Conservation (phyloP, 2,113 vertebrate species). For the Dipodomys merriami region DNA sequence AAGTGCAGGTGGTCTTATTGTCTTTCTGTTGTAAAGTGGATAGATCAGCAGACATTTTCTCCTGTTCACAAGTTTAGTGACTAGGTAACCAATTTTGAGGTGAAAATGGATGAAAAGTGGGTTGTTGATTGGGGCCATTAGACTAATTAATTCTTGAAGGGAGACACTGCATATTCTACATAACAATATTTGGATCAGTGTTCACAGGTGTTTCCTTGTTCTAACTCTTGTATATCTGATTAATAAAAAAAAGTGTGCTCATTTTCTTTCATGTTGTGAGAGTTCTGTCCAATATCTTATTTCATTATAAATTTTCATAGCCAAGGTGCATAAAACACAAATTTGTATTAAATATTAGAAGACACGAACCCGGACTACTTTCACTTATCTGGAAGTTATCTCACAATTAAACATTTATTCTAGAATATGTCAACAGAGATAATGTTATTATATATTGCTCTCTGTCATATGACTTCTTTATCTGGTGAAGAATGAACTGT, state of each 20-base stretch:
- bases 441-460: conserved; percentile 31
- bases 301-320: conserved; percentile 22
- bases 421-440: conserved; percentile 9
- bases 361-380: not conserved
- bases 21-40: not conserved
- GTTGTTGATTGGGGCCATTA: not conserved
- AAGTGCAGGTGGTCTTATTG: not conserved
- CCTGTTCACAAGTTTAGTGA: not conserved
- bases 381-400: conserved; percentile 49
- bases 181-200: conserved; percentile 54
- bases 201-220: not conserved
- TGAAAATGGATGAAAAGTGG: not conserved
- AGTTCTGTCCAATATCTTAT: not conserved
- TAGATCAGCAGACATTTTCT: not conserved
- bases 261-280: conserved; percentile 39
- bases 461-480: conserved; percentile 45
- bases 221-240: not conserved
- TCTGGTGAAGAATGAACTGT: conserved; percentile 44
- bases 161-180: conserved; percentile 41
- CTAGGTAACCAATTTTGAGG: not conserved
- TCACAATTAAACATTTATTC: conserved; percentile 61
- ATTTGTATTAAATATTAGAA: conserved; percentile 35
- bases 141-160: conserved; percentile 46
- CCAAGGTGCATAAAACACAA: not conserved
- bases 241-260: not conserved